Evolutionary conservation across 2,888 invertebrate genomes (phyloP), one percentile per base, ranked within the genome.

Genomic region (Tubulanus polymorphus): DNA sequence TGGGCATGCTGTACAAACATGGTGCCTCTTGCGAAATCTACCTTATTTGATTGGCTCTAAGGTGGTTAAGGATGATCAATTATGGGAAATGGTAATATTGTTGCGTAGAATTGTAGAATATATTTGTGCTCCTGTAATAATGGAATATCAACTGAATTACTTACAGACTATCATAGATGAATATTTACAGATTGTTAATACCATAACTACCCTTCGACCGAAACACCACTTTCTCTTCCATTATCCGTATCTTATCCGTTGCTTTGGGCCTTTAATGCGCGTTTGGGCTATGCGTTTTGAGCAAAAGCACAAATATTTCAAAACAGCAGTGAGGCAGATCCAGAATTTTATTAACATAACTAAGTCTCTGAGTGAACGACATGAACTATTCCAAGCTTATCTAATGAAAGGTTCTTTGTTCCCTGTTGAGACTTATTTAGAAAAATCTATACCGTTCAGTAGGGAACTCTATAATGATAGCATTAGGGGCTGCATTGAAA

Each of bases 291-390:
- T 41, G 18, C 41, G 41, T 15, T 41, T 41, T 41, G 41, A 41
- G 23, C 23, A 18, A 41, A 41, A 41, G 41, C 41, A 41, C 23
- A 41, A 18, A 5, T 15, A 8, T 23, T 41, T 41, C 15, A 5
- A 15, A 41, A 5, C 20, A 41, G 18, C 6, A 3, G 15, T 41
- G 6, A 41, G 41, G 15, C 18, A 20, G 41, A 41, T 18, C 15
- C 41, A 41, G 41, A 41, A 41, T 41, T 41, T 41, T 41, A 41
- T 41, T 15, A 41, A 41, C 23, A 23, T 41, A 20, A 41, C 41
- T 8, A 18, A 41, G 18, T 20, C 41, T 23, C 18, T 41, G 15
- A 20, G 20, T 3, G 23, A 41, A 8, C 5, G 41, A 41, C 41
- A 41, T 15, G 20, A 41, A 15, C 41, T 41, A 5, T 23, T 41